Evolutionary conservation across 53 echinoderm and acorn worm genomes (phyloP).

Genomic region (Henricia sp.): DNA sequence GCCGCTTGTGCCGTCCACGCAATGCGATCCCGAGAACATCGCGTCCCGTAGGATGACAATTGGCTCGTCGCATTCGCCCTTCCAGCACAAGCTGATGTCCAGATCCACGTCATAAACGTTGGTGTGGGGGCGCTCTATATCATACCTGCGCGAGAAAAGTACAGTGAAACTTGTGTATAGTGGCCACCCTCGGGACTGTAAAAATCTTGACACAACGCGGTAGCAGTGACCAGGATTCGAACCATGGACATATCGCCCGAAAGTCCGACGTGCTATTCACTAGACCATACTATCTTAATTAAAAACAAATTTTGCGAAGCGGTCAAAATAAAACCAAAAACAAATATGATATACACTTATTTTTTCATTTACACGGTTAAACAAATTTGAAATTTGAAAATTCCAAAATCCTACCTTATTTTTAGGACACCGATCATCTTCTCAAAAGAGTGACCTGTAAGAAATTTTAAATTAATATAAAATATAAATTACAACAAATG

Average conservation of each 20-base stretch:
- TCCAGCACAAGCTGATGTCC: constrained; percentile 32
- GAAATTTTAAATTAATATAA: neutral
- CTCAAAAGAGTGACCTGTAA: constrained; percentile 30
- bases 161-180: too few relatives aligned
- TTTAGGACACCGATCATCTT: constrained; percentile 13
- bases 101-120: constrained; percentile 46
- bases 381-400: neutral
- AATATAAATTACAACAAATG: neutral
- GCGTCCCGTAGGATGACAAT: constrained; percentile 41
- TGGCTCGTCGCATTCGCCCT: constrained; percentile 32
- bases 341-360: neutral
- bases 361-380: neutral
- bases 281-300: neutral
- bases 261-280: too few relatives aligned
- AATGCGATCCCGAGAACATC: constrained; percentile 42
- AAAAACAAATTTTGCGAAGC: neutral
- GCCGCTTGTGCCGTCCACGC: neutral
- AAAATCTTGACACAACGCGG: neutral
- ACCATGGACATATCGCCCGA: too few relatives aligned
- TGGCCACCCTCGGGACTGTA: too few relatives aligned
- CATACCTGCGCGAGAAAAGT: too few relatives aligned
- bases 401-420: constrained; percentile 26
- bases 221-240: neutral
- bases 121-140: constrained; percentile 22
- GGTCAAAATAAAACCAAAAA: too few relatives aligned